Evolutionary conservation across 2,888 invertebrate genomes (phyloP).

Genomic region (Nipponacmea schrenckii): DNA sequence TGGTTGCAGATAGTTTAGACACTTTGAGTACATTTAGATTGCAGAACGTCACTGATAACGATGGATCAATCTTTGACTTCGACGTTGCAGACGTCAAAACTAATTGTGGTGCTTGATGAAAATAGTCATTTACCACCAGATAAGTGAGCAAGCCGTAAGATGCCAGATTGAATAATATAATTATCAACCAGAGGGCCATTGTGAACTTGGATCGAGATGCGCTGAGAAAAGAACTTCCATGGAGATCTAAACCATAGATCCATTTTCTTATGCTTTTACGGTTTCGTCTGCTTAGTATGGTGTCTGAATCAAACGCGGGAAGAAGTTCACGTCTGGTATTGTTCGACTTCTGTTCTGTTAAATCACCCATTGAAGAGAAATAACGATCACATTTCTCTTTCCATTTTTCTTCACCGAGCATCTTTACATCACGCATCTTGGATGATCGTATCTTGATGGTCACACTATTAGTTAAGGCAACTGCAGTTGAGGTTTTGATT

Average conservation of each 20-base stretch:
- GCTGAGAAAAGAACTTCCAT: neutral
- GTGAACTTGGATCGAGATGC: neutral
- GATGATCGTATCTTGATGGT: neutral
- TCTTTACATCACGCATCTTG: neutral
- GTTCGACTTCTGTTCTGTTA: neutral
- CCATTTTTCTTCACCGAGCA: neutral
- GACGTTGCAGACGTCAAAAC: neutral
- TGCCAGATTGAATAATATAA: neutral
- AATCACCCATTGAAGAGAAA: neutral
- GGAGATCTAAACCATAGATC: neutral
- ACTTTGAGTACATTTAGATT: neutral
- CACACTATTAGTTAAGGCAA: too few relatives aligned
- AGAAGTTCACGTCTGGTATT: slow-evolving; percentile 7
- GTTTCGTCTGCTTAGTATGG: neutral
- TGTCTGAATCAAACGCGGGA: neutral
- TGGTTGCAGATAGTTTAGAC: neutral
- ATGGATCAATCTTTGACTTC: neutral
- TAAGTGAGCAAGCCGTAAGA: neutral
- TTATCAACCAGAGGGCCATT: neutral
- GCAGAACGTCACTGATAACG: slow-evolving; percentile 1
- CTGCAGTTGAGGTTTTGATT: too few relatives aligned
- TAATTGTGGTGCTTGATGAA: neutral
- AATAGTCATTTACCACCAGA: neutral
- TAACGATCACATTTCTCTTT: neutral
- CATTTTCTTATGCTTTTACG: neutral